Evolutionary conservation across 1,140 invertebrate genomes (phyloP).

Genomic region (Sarcophaga bullata): DNA sequence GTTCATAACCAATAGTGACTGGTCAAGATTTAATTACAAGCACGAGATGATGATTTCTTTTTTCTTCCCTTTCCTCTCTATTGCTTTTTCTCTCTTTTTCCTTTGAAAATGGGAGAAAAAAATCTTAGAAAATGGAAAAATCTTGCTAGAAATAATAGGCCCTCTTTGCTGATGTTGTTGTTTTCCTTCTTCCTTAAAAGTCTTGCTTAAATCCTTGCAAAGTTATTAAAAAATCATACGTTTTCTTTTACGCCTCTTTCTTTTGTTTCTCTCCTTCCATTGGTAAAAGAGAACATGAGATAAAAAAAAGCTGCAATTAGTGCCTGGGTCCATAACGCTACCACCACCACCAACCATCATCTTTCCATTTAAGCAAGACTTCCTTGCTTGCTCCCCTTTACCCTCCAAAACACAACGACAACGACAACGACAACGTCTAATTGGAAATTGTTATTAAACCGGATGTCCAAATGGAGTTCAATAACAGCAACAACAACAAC

Average conservation of each 20-base stretch:
- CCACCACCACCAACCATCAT: too few relatives aligned
- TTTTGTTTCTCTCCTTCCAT: too few relatives aligned
- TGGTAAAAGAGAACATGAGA: too few relatives aligned
- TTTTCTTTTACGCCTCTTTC: too few relatives aligned
- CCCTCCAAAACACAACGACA: background rate
- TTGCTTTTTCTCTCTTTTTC: background rate
- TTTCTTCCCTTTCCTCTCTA: background rate
- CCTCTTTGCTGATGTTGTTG: too few relatives aligned
- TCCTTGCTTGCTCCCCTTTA: too few relatives aligned
- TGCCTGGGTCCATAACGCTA: too few relatives aligned
- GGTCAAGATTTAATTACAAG: slow-evolving; percentile 40
- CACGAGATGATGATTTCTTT: slow-evolving; percentile 7
- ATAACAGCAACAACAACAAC: background rate
- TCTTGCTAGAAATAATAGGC: too few relatives aligned
- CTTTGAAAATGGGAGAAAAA: background rate
- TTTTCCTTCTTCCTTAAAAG: too few relatives aligned
- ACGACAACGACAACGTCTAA: background rate
- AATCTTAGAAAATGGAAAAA: background rate
- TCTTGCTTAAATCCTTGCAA: background rate
- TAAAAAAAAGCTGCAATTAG: too few relatives aligned
- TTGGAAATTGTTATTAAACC: slow-evolving; percentile 15
- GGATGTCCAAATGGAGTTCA: background rate
- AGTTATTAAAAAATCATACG: too few relatives aligned
- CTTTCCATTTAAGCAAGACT: too few relatives aligned
- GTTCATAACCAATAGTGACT: background rate